Evolutionary conservation across 2,113 vertebrate genomes (phyloP).

Genomic region (Hystrix cristata): DNA sequence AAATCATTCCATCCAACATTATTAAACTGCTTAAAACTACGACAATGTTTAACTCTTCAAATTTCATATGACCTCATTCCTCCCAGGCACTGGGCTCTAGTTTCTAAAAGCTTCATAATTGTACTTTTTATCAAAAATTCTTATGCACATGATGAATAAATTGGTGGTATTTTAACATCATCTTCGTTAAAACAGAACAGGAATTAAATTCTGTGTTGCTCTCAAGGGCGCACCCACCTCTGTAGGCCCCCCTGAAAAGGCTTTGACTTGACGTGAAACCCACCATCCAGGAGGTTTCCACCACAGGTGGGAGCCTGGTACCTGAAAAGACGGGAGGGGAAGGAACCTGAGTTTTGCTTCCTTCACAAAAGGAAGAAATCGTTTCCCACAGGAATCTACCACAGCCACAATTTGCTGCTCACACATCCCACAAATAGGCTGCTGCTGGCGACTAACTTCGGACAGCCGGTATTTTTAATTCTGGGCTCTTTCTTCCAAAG

Average conservation of each 20-base stretch:
- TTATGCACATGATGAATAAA: background rate
- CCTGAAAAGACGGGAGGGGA: background rate
- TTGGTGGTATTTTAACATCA: conserved; percentile 21
- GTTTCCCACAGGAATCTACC: background rate
- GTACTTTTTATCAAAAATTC: conserved; percentile 32
- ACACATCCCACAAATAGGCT: background rate
- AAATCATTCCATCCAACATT: conserved; percentile 59
- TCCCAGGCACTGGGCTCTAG: background rate
- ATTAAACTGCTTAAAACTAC: conserved; percentile 25
- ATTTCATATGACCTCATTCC: conserved; percentile 57
- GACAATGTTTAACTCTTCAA: conserved; percentile 7
- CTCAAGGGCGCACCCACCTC: background rate
- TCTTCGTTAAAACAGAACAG: conserved; percentile 35
- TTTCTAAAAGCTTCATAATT: conserved; percentile 54
- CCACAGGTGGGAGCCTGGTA: background rate
- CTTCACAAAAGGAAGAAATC: background rate
- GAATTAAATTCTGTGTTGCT: background rate
- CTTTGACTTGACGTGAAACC: background rate
- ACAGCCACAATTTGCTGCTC: background rate
- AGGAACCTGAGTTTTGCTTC: background rate
- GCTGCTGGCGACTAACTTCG: conserved; percentile 10
- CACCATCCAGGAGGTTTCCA: background rate
- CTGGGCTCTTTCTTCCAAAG: conserved; percentile 12
- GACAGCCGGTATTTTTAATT: conserved; percentile 34
- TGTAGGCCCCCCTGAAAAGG: background rate